Percentiles rank a stretch among this genome's conserved stretches.
phyloP scores from a whole-genome alignment of 2,113 vertebrate genomes.

The Suncus etruscus region DNA sequence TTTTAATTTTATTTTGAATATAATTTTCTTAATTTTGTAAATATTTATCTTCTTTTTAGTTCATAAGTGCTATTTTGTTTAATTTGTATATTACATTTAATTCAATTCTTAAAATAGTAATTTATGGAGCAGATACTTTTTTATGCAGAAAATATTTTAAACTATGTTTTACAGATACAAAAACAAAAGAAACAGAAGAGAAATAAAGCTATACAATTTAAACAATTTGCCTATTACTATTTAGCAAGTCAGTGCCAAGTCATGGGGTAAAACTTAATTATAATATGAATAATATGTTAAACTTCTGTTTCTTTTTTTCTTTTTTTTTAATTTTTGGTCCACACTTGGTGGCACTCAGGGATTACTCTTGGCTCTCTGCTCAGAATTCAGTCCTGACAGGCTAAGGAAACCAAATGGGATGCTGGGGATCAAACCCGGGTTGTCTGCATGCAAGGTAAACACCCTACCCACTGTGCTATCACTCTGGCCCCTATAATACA shows the following conservation, averaged over 20 bases:
- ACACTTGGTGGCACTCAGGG: too few relatives aligned
- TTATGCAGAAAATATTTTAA: background rate
- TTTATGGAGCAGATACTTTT: background rate
- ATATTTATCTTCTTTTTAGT: background rate
- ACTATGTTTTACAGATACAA: background rate
- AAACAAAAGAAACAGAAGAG: too few relatives aligned
- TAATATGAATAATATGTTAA: background rate
- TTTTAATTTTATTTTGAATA: background rate
- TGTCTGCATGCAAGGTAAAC: too few relatives aligned
- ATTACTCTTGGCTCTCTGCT: too few relatives aligned
- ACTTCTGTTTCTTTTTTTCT: too few relatives aligned
- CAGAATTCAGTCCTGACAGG: too few relatives aligned
- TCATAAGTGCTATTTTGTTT: background rate
- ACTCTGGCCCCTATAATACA: too few relatives aligned
- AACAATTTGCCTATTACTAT: background rate
- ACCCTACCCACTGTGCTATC: background rate
- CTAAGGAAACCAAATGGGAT: too few relatives aligned
- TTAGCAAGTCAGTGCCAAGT: background rate
- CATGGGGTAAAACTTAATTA: background rate
- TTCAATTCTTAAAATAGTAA: background rate
- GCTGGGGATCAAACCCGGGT: too few relatives aligned
- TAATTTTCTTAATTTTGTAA: background rate
- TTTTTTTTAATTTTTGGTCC: too few relatives aligned
- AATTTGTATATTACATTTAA: background rate
- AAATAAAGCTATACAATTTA: background rate